A percentile compares a stretch with the other conserved stretches of the same genome.
phyloP scores from a whole-genome alignment of 2,113 vertebrate species.

The Eudorcas thomsonii region DNA sequence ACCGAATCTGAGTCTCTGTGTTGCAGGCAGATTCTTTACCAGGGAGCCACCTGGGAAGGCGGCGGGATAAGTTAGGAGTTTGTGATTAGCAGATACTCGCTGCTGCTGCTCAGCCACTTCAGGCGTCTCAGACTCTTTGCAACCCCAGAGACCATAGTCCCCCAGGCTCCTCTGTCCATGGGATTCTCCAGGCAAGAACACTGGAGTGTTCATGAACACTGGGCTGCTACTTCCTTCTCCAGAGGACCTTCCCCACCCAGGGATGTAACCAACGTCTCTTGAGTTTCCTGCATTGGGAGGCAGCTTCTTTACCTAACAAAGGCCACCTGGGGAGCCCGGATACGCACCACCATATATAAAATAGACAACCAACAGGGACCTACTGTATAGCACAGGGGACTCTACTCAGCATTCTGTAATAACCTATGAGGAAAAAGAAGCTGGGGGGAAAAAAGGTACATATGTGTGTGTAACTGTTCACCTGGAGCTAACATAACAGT shows the following conservation, averaged over 20 bases:
- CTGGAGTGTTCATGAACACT: not conserved
- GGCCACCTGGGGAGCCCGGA: not conserved
- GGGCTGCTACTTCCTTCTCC: not conserved
- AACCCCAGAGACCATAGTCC: accelerated
- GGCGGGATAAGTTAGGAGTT: not conserved
- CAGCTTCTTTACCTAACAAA: not conserved
- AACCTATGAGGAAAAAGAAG: not conserved
- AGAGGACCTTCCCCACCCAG: not conserved
- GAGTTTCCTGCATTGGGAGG: not conserved
- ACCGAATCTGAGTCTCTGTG: not conserved
- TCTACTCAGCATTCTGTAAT: not conserved
- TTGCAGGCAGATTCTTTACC: not conserved
- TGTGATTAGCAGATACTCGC: not conserved
- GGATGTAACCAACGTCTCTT: not conserved
- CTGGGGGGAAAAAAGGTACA: not conserved
- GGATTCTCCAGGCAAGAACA: not conserved
- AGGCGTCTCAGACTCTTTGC: not conserved
- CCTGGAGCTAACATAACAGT: not conserved
- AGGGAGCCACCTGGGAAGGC: not conserved
- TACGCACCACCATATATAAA: not conserved
- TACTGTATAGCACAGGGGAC: not conserved
- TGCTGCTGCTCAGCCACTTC: not conserved
- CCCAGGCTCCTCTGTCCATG: not conserved
- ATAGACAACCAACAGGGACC: not conserved
- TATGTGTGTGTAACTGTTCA: not conserved